Conservation (phyloP, 1,140 invertebrate species). For the Halictus rubicundus region DNA sequence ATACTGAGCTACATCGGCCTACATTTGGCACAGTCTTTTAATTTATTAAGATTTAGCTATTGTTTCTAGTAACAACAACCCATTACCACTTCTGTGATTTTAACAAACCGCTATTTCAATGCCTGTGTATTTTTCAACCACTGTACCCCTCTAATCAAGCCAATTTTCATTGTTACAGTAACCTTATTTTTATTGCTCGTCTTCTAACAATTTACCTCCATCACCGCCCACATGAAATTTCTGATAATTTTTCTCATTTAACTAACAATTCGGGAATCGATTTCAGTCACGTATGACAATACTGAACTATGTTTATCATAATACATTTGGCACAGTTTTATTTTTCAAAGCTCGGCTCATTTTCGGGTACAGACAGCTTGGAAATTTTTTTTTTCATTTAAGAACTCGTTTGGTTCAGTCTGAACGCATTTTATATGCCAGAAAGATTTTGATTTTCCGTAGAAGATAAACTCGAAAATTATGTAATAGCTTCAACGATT, state of each 20-base stretch:
- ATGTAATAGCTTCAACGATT: slow-evolving; percentile 24
- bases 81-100: too few species aligned
- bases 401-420: background rate
- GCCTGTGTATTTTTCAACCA: too few species aligned
- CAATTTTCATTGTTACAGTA: slow-evolving; percentile 11
- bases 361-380: background rate
- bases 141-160: background rate
- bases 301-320: too few species aligned
- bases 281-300: background rate
- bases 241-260: background rate
- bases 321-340: too few species aligned
- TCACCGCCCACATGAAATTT: too few species aligned
- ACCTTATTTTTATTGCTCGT: background rate
- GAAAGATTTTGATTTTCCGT: background rate
- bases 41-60: too few species aligned
- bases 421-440: background rate
- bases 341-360: too few species aligned
- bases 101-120: too few species aligned
- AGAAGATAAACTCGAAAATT: slow-evolving; percentile 2
- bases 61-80: too few species aligned
- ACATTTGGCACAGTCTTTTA: too few species aligned
- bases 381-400: background rate
- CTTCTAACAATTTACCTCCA: too few species aligned
- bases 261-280: background rate
- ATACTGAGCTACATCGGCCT: too few species aligned